Conservation (phyloP, 2,888 invertebrate genomes). For the Caenorhabditis sp. region DNA sequence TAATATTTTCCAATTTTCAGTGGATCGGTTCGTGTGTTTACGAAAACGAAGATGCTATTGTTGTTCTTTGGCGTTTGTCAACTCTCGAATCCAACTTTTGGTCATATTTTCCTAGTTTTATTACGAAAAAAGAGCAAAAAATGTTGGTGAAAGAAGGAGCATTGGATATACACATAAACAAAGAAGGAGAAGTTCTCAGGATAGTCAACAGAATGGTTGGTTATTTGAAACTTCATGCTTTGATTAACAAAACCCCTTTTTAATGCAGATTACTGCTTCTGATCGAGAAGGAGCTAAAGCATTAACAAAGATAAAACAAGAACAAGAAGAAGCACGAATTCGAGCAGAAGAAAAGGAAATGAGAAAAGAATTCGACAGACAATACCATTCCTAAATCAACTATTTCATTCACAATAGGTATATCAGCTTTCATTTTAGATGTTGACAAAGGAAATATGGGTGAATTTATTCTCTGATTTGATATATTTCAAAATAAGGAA, state of each 20-base stretch:
- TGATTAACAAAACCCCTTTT: background rate
- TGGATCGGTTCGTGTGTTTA: slow-evolving; percentile 63
- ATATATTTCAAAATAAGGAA: too few species aligned
- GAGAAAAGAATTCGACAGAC: slow-evolving; percentile 40
- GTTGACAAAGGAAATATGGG: too few species aligned
- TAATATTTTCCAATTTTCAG: slow-evolving; percentile 19
- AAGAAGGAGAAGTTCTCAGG: slow-evolving; percentile 53
- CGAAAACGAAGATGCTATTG: slow-evolving; percentile 63
- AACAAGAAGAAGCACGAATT: slow-evolving; percentile 36
- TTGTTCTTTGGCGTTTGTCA: slow-evolving; percentile 58
- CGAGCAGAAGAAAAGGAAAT: slow-evolving; percentile 43
- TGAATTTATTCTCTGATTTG: too few species aligned
- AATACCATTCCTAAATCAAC: slow-evolving; percentile 17
- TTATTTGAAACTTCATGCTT: background rate
- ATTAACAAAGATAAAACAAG: slow-evolving; percentile 48
- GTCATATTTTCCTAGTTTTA: slow-evolving; percentile 59
- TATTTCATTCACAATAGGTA: background rate
- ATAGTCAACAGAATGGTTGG: slow-evolving; percentile 58
- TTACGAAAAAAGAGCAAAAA: slow-evolving; percentile 57
- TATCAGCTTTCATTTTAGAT: background rate
- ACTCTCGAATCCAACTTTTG: slow-evolving; percentile 52
- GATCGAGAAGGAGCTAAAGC: slow-evolving; percentile 56
- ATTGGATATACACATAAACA: slow-evolving; percentile 55
- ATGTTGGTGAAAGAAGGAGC: slow-evolving; percentile 56
- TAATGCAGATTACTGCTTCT: slow-evolving; percentile 51